A percentile compares a stretch with the other conserved stretches of the same genome.
Evolutionary conservation across 2,888 invertebrate genomes (phyloP).

Genomic region (Cylindroiulus punctatus): DNA sequence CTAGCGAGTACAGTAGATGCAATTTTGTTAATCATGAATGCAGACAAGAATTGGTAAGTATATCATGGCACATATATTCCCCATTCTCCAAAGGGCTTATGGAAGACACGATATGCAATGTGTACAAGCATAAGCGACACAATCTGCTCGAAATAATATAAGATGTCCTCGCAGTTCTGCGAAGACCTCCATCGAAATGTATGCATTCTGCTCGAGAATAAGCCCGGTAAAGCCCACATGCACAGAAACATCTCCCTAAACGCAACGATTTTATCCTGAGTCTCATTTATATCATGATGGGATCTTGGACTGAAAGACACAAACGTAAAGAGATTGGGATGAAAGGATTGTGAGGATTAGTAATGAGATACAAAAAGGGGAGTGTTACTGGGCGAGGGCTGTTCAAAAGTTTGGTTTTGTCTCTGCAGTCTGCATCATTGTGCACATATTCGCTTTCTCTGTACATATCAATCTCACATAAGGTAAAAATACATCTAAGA

Average conservation of each 20-base stretch:
- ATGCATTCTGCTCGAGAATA: background rate
- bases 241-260: constrained; percentile 7
- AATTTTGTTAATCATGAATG: background rate
- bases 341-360: constrained; percentile 30
- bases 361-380: constrained; percentile 14
- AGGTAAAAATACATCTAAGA: too few relatives aligned
- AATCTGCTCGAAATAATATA: background rate
- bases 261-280: background rate
- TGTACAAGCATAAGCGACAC: background rate
- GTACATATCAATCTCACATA: too few relatives aligned
- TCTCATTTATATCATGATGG: constrained; percentile 36
- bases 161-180: background rate
- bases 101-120: background rate
- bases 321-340: constrained; percentile 43
- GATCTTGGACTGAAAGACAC: constrained; percentile 25
- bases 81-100: background rate
- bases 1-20: background rate
- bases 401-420: background rate
- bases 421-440: background rate
- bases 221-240: background rate
- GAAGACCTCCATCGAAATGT: background rate
- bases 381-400: background rate
- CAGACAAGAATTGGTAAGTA: background rate
- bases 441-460: background rate
- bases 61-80: background rate